Evolutionary conservation across 1,140 invertebrate genomes (phyloP), one percentile per base, ranked within the genome.

Genomic region (Copidosoma floridanum): DNA sequence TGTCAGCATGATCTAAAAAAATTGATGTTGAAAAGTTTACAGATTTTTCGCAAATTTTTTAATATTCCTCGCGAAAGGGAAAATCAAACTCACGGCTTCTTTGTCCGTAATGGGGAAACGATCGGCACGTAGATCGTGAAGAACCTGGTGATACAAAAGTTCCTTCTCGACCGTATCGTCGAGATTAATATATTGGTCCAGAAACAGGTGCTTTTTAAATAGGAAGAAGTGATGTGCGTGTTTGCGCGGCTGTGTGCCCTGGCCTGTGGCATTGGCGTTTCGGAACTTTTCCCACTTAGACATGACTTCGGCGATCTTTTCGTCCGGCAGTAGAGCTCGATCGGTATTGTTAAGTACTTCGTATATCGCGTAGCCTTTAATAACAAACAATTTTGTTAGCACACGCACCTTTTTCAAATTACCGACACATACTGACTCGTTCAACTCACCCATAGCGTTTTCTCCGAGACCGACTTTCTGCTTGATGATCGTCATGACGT

Each of bases 121-220:
- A 81, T 97, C 93, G 57, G 91, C 91, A 60, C 94, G 84, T 18
- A 98, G 85, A 70, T 91, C 89, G 71, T 95, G 92, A 43, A 97
- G 81, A 27, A 96, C 89, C 82, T 98, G 95, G 81, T 97, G 93
- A 79, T 97, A 97, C n/a, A 98, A 76, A 21, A 98, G 80, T 78
- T 98, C 94, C 77, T 97, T 95, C 79, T 98, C 95, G 1, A 97
- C 93, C 0, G 89, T 89, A 80, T 95, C 92, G 54, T 86, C 88
- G 64, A 88, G 80, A 77, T 92, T 92, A 75, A 94, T 89, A 72
- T 86, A 96, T 61, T 86, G 87, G 81, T 89, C 92, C 67, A 91
- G 85, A 81, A 97, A 96, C 47, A 98, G 78, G 69, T 97, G 94
- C 83, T 98, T 98, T 82, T 97, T 92, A 71, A 93, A 90, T 23